phyloP scores from a whole-genome alignment of 2,888 invertebrate genomes.

The Drosophila fungiperda region DNA sequence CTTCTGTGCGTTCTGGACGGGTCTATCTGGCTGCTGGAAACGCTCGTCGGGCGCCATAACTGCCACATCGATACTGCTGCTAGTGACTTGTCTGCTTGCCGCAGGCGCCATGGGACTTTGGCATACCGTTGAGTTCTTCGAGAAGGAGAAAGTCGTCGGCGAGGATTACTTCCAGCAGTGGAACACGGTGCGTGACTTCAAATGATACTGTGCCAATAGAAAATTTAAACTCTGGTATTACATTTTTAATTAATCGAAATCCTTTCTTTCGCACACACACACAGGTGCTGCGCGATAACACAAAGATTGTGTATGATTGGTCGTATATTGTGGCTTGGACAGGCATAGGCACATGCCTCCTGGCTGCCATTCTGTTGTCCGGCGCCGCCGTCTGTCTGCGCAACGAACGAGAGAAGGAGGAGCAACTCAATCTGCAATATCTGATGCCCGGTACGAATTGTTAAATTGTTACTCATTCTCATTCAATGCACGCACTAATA shows the following conservation, averaged over 20 bases:
- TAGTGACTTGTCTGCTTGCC: constrained; percentile 91
- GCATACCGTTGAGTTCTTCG: constrained; percentile 98
- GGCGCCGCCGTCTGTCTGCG: constrained; percentile 97
- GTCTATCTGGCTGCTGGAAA: constrained; percentile 98
- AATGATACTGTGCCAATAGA: not conserved
- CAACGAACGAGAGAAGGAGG: constrained; percentile 96
- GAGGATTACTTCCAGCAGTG: constrained; percentile 97
- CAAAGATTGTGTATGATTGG: constrained; percentile 96
- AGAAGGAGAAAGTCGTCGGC: constrained; percentile 96
- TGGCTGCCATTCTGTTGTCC: constrained; percentile 96
- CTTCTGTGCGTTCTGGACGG: constrained; percentile 97
- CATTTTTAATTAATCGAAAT: not conserved
- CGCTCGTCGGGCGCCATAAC: constrained; percentile 97
- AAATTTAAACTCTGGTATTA: not conserved
- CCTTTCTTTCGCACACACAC: not conserved
- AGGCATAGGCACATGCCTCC: constrained; percentile 95
- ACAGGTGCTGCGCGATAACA: constrained; percentile 93
- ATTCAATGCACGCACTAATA: constrained; percentile 4
- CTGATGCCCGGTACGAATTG: constrained; percentile 94
- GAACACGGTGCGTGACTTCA: constrained; percentile 89
- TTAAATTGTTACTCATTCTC: not conserved
- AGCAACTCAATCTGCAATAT: constrained; percentile 98
- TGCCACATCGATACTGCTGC: constrained; percentile 91
- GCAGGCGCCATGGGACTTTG: constrained; percentile 98
- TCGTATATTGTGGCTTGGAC: constrained; percentile 99